Conservation (phyloP, 2,113 vertebrate species). For the Elgaria multicarinata region DNA sequence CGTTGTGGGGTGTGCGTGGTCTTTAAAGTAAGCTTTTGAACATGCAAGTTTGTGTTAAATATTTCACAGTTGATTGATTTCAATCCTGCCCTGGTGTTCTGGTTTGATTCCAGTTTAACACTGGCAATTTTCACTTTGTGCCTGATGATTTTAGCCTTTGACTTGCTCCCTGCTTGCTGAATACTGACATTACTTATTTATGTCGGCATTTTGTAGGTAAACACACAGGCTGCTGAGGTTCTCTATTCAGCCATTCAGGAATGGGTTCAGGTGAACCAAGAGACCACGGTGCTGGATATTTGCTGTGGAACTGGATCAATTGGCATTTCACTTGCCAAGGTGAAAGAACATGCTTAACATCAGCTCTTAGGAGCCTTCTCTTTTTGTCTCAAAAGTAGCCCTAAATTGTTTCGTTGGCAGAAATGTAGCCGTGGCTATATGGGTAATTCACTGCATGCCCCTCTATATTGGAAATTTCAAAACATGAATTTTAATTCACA, state of each 20-base stretch:
- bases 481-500: neutral
- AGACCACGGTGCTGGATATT: conserved; percentile 89
- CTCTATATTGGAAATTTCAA: neutral
- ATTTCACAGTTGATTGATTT: neutral
- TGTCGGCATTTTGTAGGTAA: conserved; percentile 79
- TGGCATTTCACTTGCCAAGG: conserved; percentile 93
- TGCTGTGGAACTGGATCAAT: conserved; percentile 98
- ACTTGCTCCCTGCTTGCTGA: neutral
- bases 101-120: neutral
- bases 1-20: neutral
- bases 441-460: too few relatives aligned
- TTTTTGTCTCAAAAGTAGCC: neutral
- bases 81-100: neutral
- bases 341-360: conserved; percentile 21
- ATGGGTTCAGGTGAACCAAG: conserved; percentile 87
- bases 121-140: neutral
- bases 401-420: neutral
- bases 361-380: neutral
- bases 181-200: neutral
- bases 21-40: neutral
- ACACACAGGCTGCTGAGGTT: conserved; percentile 91
- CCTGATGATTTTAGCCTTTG: neutral
- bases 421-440: neutral
- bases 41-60: neutral
- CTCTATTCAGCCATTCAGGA: conserved; percentile 89